Percentiles rank a stretch among this genome's conserved stretches.
These are phyloP conservation scores for Acrocyrtus sp. DNA, from an alignment of 2,888 invertebrate genomes.

Conservation along the genomic window DNA sequence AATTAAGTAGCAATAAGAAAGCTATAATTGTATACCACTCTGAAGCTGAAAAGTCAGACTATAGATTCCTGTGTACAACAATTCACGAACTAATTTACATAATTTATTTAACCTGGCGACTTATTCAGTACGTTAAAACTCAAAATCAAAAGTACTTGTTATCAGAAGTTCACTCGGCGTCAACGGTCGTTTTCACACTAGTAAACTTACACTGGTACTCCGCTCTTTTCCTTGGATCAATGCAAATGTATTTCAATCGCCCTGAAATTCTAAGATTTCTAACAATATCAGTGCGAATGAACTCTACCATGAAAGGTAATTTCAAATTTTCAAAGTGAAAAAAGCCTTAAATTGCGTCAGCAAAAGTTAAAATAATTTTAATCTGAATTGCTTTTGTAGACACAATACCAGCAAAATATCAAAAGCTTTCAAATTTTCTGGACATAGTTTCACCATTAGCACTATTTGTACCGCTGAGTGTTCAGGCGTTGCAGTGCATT, in stretches of 20 bases:
- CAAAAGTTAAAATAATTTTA: neutral
- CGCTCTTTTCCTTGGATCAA: neutral
- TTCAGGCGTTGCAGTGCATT: neutral
- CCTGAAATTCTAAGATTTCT: conserved; percentile 11
- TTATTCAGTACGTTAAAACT: conserved; percentile 1
- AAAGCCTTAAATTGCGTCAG: neutral
- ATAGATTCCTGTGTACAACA: conserved; percentile 1
- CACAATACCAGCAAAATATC: conserved; percentile 9
- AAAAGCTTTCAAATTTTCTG: conserved; percentile 7
- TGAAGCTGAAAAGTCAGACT: conserved; percentile 1
- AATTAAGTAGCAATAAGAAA: neutral
- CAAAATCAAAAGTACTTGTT: neutral
- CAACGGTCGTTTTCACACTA: neutral
- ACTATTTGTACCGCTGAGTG: neutral
- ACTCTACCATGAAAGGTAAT: conserved; percentile 22
- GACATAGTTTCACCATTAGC: neutral
- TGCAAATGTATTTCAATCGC: conserved; percentile 7
- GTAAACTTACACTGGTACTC: neutral
- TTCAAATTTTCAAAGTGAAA: too few relatives aligned
- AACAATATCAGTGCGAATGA: conserved; percentile 3
- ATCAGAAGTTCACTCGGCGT: neutral
- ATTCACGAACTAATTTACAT: conserved; percentile 16
- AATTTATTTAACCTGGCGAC: conserved; percentile 6
- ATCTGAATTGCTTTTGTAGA: conserved; percentile 1
- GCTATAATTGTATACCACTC: conserved; percentile 17